These are phyloP conservation scores for Erethizon dorsatum DNA, from an alignment of 2,797 vertebrate species.

Conservation along the genomic window DNA sequence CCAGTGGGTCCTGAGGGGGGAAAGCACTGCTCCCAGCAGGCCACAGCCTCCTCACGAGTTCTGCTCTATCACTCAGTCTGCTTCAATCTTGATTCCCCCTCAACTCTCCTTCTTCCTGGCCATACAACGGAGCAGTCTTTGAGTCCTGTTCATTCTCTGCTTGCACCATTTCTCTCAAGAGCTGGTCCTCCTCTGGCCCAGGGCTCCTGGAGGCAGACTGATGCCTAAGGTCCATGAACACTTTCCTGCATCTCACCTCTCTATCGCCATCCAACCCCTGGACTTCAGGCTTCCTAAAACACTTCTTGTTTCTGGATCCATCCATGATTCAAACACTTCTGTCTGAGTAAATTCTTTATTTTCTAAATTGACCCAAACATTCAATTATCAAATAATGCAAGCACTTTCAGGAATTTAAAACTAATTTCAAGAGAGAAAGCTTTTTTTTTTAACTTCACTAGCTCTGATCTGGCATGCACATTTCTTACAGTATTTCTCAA, in stretches of 20 bases:
- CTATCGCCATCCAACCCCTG: too few species aligned
- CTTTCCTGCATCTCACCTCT: not conserved
- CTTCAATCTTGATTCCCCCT: not conserved
- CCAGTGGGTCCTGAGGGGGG: not conserved
- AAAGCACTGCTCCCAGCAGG: accelerated
- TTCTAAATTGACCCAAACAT: not conserved
- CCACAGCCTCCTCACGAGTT: too few species aligned
- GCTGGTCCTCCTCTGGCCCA: not conserved
- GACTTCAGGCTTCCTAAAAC: not conserved
- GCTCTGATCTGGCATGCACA: not conserved
- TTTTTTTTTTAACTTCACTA: not conserved
- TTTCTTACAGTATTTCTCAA: not conserved
- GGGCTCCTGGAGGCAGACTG: not conserved
- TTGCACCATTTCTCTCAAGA: not conserved
- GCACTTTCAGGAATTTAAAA: not conserved
- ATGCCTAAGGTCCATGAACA: too few species aligned
- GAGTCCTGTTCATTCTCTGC: not conserved
- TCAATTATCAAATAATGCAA: not conserved
- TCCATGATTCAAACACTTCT: not conserved
- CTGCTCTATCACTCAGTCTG: not conserved
- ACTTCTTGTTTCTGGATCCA: not conserved
- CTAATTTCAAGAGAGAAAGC: not conserved
- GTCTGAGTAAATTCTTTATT: not conserved
- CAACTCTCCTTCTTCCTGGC: not conserved
- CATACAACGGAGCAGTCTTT: accelerated